These are phyloP conservation scores for Zaprionus vittiger DNA, from an alignment of 1,140 invertebrate species.

Conservation along the genomic window DNA sequence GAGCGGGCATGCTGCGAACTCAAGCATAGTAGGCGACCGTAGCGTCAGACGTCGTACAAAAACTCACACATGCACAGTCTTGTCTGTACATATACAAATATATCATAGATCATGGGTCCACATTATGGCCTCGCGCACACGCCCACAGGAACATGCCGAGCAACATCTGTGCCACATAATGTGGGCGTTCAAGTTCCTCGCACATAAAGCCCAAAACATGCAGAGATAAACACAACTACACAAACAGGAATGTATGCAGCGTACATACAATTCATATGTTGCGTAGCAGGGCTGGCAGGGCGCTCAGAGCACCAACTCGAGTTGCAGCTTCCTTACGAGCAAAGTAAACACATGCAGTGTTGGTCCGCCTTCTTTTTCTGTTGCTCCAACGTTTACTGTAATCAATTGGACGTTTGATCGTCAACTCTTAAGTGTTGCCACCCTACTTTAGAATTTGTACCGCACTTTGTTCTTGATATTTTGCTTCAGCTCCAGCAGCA, in stretches of 20 bases:
- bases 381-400: conserved; percentile 14
- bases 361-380: conserved; percentile 2
- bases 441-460: conserved; percentile 14
- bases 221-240: conserved; percentile 44
- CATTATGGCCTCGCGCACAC: conserved; percentile 45
- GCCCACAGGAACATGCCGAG: conserved; percentile 37
- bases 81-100: background rate
- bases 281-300: background rate
- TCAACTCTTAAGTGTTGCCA: conserved; percentile 37
- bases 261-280: background rate
- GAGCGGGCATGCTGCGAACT: background rate
- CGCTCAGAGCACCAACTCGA: conserved; percentile 17
- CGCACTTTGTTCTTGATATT: conserved; percentile 22
- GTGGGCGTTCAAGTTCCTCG: conserved; percentile 61
- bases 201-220: conserved; percentile 20
- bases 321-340: conserved; percentile 32
- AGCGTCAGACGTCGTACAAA: conserved; percentile 20
- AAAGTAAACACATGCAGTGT: conserved; percentile 20
- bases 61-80: conserved; percentile 4
- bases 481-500: conserved; percentile 6
- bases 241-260: conserved; percentile 9
- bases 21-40: conserved; percentile 24
- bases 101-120: conserved; percentile 8
- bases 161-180: conserved; percentile 58
- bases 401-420: conserved; percentile 41